Conservation (phyloP, 2,113 vertebrate genomes). For the Zapornia atra region DNA sequence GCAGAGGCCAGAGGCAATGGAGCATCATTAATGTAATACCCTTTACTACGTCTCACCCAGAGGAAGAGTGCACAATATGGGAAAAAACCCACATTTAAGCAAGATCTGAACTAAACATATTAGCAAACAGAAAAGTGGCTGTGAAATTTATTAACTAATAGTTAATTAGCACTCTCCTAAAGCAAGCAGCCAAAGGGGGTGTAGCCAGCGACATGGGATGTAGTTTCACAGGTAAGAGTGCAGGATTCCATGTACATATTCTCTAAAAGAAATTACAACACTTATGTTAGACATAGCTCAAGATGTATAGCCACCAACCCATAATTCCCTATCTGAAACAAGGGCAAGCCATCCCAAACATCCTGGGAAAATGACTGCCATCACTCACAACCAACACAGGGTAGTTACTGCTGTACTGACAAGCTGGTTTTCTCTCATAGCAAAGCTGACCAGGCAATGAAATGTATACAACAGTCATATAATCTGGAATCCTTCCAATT, state of each 20-base stretch:
- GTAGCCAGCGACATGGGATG: background rate
- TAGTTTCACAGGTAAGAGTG: too few species aligned
- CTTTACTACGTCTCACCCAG: background rate
- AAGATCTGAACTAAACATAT: background rate
- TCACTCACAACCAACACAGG: background rate
- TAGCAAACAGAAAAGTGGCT: background rate
- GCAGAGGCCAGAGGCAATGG: background rate
- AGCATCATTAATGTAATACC: fast-evolving
- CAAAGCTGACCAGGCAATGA: background rate
- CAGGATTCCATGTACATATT: fast-evolving
- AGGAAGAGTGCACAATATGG: fast-evolving
- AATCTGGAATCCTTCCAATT: background rate
- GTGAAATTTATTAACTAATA: background rate
- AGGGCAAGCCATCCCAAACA: background rate
- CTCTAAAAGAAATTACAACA: background rate
- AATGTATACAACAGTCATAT: fast-evolving
- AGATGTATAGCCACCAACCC: background rate
- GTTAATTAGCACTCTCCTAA: background rate
- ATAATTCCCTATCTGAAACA: background rate
- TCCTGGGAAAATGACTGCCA: background rate
- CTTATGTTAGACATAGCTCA: background rate
- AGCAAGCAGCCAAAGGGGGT: background rate
- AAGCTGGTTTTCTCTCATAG: background rate
- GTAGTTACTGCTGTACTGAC: background rate
- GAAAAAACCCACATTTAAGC: background rate